Percentiles rank a stretch among this genome's conserved stretches.
Conservation (phyloP, 1,140 invertebrate species). For the Caenorhabditis briggsae region DNA sequence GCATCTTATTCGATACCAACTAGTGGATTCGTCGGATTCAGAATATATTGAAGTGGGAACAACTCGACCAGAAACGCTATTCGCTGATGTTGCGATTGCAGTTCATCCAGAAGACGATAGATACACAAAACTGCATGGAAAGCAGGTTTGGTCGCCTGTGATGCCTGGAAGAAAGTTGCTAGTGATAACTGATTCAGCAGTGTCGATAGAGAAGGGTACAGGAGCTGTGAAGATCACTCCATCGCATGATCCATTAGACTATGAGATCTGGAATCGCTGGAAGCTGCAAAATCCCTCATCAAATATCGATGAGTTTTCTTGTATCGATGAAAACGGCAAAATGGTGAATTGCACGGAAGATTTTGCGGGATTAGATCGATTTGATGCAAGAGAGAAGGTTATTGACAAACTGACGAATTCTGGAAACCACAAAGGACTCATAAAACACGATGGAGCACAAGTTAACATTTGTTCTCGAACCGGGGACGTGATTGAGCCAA, state of each 20-base stretch:
- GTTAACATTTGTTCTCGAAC: slow-evolving; percentile 89
- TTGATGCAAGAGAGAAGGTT: slow-evolving; percentile 72
- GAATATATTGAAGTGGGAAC: slow-evolving; percentile 85
- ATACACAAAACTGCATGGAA: slow-evolving; percentile 82
- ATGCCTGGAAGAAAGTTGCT: slow-evolving; percentile 85
- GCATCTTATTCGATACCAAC: slow-evolving; percentile 62
- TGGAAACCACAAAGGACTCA: slow-evolving; percentile 30
- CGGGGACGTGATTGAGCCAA: slow-evolving; percentile 95
- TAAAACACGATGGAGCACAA: slow-evolving; percentile 51
- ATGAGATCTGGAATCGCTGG: slow-evolving; percentile 83
- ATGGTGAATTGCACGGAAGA: slow-evolving; percentile 82
- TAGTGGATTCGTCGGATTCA: slow-evolving; percentile 58
- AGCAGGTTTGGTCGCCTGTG: slow-evolving; percentile 87
- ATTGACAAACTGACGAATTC: slow-evolving; percentile 48
- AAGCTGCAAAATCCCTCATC: not conserved
- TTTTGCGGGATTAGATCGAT: slow-evolving; percentile 82
- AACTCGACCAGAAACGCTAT: slow-evolving; percentile 95
- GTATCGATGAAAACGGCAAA: slow-evolving; percentile 90
- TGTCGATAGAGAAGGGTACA: slow-evolving; percentile 80
- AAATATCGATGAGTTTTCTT: slow-evolving; percentile 81
- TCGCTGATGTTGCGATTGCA: slow-evolving; percentile 94
- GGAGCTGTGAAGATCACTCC: slow-evolving; percentile 96
- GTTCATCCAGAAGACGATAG: slow-evolving; percentile 90
- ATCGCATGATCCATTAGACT: slow-evolving; percentile 95
- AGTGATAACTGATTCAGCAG: slow-evolving; percentile 90